These are phyloP conservation scores for Lates calcarifer DNA, from an alignment of 2,113 vertebrate species.

Conservation along the genomic window DNA sequence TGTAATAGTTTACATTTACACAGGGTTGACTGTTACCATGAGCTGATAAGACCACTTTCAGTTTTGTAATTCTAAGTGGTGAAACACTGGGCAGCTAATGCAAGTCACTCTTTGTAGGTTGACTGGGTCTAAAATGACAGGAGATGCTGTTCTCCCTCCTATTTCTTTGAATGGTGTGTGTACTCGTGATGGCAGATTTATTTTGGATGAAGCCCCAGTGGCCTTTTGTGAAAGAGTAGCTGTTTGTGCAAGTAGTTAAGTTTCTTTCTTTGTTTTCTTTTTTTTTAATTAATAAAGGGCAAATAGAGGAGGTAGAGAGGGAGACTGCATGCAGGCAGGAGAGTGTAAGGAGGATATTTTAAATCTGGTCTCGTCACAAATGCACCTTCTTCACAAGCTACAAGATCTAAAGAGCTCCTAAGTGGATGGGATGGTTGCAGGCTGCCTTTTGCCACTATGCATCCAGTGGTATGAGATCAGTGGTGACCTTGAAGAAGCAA, in stretches of 20 bases:
- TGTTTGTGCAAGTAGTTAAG: background rate
- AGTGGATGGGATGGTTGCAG: slow-evolving; percentile 52
- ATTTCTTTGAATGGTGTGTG: background rate
- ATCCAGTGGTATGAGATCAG: slow-evolving; percentile 46
- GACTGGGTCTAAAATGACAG: background rate
- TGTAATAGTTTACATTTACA: background rate
- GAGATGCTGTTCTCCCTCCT: background rate
- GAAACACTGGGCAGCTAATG: background rate
- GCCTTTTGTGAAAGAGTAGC: background rate
- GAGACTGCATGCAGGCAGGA: slow-evolving; percentile 6
- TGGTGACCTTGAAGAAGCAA: slow-evolving; percentile 66
- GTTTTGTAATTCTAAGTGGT: background rate
- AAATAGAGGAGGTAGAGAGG: slow-evolving; percentile 21
- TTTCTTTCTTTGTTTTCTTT: too few relatives aligned
- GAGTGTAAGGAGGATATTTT: background rate
- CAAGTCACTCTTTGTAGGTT: background rate
- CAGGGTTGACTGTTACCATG: background rate
- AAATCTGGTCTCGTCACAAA: slow-evolving; percentile 40
- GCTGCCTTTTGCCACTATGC: slow-evolving; percentile 21
- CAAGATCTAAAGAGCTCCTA: slow-evolving; percentile 50
- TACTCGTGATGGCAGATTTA: background rate
- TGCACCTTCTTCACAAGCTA: slow-evolving; percentile 26
- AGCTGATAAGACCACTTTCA: background rate
- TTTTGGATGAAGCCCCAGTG: background rate
- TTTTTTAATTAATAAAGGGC: background rate